Evolutionary conservation across 2,888 invertebrate genomes (phyloP).

Genomic region (Thymelicus lineola): DNA sequence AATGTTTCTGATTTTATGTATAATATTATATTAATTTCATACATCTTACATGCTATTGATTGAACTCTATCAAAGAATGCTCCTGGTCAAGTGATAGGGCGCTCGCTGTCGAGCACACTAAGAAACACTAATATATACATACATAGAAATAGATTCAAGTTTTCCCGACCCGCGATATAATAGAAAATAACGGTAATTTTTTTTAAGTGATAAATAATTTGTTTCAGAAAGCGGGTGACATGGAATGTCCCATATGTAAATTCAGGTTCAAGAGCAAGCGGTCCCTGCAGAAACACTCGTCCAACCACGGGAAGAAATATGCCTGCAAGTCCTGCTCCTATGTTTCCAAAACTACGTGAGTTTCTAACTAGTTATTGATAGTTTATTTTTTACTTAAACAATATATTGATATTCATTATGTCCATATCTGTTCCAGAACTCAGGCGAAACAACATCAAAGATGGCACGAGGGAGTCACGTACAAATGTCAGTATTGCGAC

Average conservation of each 20-base stretch:
- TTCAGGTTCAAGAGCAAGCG: slow-evolving; percentile 71
- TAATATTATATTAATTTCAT: too few relatives aligned
- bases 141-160: too few relatives aligned
- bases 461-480: slow-evolving; percentile 77
- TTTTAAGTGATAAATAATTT: neutral
- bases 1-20: too few relatives aligned
- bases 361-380: neutral
- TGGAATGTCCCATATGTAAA: slow-evolving; percentile 70
- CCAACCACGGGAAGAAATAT: slow-evolving; percentile 75
- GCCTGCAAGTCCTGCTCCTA: slow-evolving; percentile 72
- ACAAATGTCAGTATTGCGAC: slow-evolving; percentile 76
- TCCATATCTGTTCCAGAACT: slow-evolving; percentile 57
- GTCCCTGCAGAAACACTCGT: slow-evolving; percentile 67
- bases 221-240: slow-evolving; percentile 65
- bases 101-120: too few relatives aligned
- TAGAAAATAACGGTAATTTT: too few relatives aligned
- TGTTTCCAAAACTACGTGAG: slow-evolving; percentile 75
- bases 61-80: too few relatives aligned
- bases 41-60: too few relatives aligned
- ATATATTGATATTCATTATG: neutral
- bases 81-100: too few relatives aligned
- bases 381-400: too few relatives aligned
- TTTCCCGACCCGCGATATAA: too few relatives aligned
- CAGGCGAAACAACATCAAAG: slow-evolving; percentile 77
- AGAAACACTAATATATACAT: too few relatives aligned